A percentile compares a stretch with the other conserved stretches of the same genome.
Evolutionary conservation across 2,888 invertebrate genomes (phyloP).

Genomic region (Lymantria monacha): DNA sequence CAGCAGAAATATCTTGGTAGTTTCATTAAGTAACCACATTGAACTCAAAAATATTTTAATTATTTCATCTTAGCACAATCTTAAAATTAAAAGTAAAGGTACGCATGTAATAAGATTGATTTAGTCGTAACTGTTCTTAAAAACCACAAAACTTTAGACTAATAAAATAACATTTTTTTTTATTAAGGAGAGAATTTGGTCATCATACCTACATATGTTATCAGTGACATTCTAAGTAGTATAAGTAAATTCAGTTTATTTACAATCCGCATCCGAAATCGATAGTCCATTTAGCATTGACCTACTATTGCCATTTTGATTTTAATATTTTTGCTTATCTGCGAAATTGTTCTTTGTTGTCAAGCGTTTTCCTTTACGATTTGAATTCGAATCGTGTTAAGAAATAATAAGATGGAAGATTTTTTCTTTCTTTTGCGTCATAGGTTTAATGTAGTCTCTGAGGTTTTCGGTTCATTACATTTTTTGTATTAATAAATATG

Average conservation of each 20-base stretch:
- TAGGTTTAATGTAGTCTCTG: background rate
- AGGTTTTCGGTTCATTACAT: background rate
- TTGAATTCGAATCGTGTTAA: background rate
- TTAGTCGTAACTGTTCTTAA: too few relatives aligned
- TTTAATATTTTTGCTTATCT: slow-evolving; percentile 39
- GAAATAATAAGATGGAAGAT: background rate
- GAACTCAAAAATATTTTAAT: too few relatives aligned
- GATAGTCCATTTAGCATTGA: slow-evolving; percentile 58
- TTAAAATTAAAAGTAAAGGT: too few relatives aligned
- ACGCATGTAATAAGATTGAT: too few relatives aligned
- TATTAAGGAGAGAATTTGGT: too few relatives aligned
- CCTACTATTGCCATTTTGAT: slow-evolving; percentile 48
- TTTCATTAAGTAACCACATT: too few relatives aligned
- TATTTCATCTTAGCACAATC: too few relatives aligned
- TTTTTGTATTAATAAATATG: background rate
- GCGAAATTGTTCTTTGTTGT: slow-evolving; percentile 21
- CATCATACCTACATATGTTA: slow-evolving; percentile 19
- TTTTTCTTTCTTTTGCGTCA: background rate
- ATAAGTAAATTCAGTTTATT: slow-evolving; percentile 49
- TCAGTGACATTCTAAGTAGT: slow-evolving; percentile 43
- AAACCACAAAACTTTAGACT: too few relatives aligned
- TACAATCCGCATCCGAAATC: slow-evolving; percentile 50
- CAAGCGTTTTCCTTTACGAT: slow-evolving; percentile 14
- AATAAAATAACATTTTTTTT: too few relatives aligned
- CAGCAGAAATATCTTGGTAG: too few relatives aligned